Evolutionary conservation across 2,888 invertebrate genomes (phyloP).

Genomic region (Eupithecia tripunctaria): DNA sequence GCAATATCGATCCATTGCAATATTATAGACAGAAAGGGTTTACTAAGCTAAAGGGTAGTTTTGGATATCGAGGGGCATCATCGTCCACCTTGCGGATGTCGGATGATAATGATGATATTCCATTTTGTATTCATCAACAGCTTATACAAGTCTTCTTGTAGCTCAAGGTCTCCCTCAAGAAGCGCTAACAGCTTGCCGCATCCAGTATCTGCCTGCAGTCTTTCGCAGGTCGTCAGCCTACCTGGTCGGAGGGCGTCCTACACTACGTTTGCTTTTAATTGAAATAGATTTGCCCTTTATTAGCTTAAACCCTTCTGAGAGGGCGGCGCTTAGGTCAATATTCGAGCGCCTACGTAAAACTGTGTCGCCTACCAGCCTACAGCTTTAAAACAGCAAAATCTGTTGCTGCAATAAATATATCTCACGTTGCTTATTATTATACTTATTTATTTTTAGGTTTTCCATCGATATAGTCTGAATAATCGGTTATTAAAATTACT

Average conservation of each 20-base stretch:
- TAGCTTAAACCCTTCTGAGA: background rate
- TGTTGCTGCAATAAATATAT: background rate
- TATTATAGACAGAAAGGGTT: too few relatives aligned
- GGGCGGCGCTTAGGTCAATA: background rate
- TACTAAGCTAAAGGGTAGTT: too few relatives aligned
- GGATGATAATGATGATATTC: background rate
- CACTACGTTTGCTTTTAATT: background rate
- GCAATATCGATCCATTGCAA: too few relatives aligned
- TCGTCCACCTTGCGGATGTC: too few relatives aligned
- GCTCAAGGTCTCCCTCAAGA: background rate
- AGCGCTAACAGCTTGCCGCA: background rate
- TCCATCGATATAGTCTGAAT: too few relatives aligned
- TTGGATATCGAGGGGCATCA: too few relatives aligned
- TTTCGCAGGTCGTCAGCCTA: background rate
- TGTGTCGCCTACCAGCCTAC: background rate
- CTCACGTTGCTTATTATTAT: background rate
- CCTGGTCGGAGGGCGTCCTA: background rate
- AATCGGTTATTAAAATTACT: too few relatives aligned
- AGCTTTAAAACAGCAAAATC: background rate
- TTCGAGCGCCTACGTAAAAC: conserved; percentile 5
- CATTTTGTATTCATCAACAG: background rate
- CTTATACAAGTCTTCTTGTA: background rate
- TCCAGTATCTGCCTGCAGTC: background rate
- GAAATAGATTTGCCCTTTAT: background rate
- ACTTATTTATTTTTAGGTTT: background rate